Base-by-base conservation (phyloP, 2,888 invertebrate species). In the Athalia cordata region DNA sequence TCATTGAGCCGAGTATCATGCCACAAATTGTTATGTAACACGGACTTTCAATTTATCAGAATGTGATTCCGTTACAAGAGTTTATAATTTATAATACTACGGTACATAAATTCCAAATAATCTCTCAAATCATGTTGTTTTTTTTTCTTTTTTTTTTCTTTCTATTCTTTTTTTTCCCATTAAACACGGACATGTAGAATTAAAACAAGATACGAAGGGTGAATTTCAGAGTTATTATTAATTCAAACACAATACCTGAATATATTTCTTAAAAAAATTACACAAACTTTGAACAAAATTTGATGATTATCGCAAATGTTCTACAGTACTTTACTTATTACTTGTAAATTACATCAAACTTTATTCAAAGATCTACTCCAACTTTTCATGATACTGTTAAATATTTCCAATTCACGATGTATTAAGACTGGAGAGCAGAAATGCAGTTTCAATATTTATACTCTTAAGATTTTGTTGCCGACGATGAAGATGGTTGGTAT, bases 211-310 rank as follows among this genome's bases (percentile, higher is more conserved):
- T 75, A 75, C 64, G 75, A 64, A 75, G 75, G 67, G 75, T 59
- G 8, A 8, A 43, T 75, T 75, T 64, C 75, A 75, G 61, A 75
- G 75, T 75, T 75, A 75, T 75, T 75, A 75, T 62, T 75, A 75
- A 75, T 75, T 75, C 75, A 75, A 75, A 75, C 75, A 75, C 75
- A 75, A 75, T 75, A 75, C 75, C 62, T 75, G 75, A 75, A 80
- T 81, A 83, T 82, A 82, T 80, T 81, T 82, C 80, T 81, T 81
- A 81, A 83, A 83, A 29, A 85, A 85, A 81, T 81, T 84, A 84
- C 85, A 85, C 82, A 83, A 81, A 83, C 85, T 86, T 85, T 83
- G 85, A 85, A 86, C 84, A 86, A 86, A 86, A 86, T 86, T 86
- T 85, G 85, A 86, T 85, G 85, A 85, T 79, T 78, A 80, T 79